Evolutionary conservation across 1,140 invertebrate species (phyloP).

Genomic region (honey bee (Apis mellifera)): DNA sequence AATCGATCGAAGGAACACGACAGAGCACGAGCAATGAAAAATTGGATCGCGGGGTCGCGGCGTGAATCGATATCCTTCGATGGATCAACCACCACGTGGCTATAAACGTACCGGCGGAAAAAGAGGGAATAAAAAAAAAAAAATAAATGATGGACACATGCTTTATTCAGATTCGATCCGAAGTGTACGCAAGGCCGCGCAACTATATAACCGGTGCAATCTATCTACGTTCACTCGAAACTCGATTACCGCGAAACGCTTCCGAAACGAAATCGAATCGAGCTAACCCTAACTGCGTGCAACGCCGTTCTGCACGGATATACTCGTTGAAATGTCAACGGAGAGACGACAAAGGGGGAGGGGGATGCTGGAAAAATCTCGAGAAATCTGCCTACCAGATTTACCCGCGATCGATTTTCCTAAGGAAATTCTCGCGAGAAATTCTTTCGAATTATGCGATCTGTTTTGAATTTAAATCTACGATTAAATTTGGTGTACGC

Average conservation of each 20-base stretch:
- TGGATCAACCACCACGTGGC: background rate
- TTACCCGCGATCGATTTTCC: background rate
- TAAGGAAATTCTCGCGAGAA: too few species aligned
- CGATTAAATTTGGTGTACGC: conserved; percentile 32
- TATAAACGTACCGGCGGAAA: background rate
- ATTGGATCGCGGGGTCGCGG: background rate
- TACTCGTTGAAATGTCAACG: background rate
- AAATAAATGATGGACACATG: background rate
- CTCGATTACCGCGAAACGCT: background rate
- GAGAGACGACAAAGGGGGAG: too few species aligned
- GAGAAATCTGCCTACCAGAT: background rate
- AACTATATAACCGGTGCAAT: background rate
- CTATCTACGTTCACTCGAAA: background rate
- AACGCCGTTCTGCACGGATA: background rate
- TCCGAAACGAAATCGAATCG: background rate
- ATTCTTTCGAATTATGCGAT: background rate
- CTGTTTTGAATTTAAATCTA: conserved; percentile 14
- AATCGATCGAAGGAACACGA: too few species aligned
- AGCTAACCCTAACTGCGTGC: background rate
- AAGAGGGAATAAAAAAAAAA: too few species aligned
- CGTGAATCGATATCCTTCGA: conserved; percentile 18
- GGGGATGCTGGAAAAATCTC: background rate
- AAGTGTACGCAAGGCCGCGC: background rate
- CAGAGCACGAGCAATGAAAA: too few species aligned
- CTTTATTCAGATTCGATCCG: conserved; percentile 30